These are phyloP conservation scores for Machimus atricapillus DNA, from an alignment of 2,888 invertebrate species.

Conservation along the genomic window DNA sequence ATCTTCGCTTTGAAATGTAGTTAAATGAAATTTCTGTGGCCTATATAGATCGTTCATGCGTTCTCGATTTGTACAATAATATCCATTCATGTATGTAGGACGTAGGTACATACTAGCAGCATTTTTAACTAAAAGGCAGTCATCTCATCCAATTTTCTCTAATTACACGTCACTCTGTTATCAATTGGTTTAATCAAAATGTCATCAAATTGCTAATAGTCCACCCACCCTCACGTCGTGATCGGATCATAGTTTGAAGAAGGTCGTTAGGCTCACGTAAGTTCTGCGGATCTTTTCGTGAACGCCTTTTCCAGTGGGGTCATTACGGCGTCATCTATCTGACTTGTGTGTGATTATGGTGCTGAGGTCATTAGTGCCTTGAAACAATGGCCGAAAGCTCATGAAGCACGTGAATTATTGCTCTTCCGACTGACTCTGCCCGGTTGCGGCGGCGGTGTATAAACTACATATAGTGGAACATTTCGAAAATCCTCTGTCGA, in stretches of 20 bases:
- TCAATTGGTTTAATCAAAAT: slow-evolving; percentile 31
- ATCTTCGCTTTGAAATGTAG: no score
- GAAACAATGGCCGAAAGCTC: slow-evolving; percentile 1
- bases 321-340: not conserved
- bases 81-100: not conserved
- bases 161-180: slow-evolving; percentile 16
- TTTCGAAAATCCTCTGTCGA: not conserved
- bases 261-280: slow-evolving; percentile 18
- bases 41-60: not conserved
- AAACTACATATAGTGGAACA: not conserved
- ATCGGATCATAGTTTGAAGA: not conserved
- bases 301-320: not conserved
- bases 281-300: not conserved
- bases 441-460: not conserved
- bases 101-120: not conserved
- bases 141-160: slow-evolving; percentile 11
- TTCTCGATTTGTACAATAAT: not conserved
- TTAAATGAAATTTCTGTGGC: not conserved
- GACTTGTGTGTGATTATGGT: not conserved
- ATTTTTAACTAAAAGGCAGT: not conserved
- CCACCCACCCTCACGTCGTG: not conserved
- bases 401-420: slow-evolving; percentile 20
- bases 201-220: slow-evolving; percentile 31
- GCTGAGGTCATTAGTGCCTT: slow-evolving; percentile 15
- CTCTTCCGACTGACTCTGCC: not conserved